These are phyloP conservation scores for Trichopria drosophilae DNA, from an alignment of 2,888 invertebrate genomes.

Conservation along the genomic window DNA sequence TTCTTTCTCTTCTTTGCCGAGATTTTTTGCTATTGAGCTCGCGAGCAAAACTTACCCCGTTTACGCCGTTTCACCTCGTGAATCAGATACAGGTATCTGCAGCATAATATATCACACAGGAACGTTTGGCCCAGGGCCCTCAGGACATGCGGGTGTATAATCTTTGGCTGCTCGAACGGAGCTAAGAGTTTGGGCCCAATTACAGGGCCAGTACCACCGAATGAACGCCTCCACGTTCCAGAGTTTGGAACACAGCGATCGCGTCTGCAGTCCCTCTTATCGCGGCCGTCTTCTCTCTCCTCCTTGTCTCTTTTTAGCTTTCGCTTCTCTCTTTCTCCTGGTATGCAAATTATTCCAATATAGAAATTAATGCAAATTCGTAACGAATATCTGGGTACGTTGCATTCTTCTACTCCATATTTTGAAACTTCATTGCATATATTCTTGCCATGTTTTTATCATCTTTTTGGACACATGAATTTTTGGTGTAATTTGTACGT, in stretches of 20 bases:
- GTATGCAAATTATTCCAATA: too few relatives aligned
- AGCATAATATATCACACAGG: slow-evolving; percentile 57
- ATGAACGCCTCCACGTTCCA: slow-evolving; percentile 53
- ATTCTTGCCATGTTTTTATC: too few relatives aligned
- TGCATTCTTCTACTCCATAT: too few relatives aligned
- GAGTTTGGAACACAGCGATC: slow-evolving; percentile 47
- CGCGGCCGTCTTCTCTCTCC: too few relatives aligned
- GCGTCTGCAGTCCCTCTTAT: slow-evolving; percentile 31
- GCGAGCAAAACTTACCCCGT: slow-evolving; percentile 48
- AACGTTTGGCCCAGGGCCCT: slow-evolving; percentile 52
- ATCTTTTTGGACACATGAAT: too few relatives aligned
- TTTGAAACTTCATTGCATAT: too few relatives aligned
- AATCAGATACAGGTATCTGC: slow-evolving; percentile 57
- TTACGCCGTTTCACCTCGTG: slow-evolving; percentile 54
- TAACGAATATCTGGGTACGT: too few relatives aligned
- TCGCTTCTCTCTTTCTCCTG: too few relatives aligned
- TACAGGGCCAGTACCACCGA: slow-evolving; percentile 58
- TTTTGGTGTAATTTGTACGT: too few relatives aligned
- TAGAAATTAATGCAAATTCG: too few relatives aligned
- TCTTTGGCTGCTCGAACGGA: slow-evolving; percentile 55
- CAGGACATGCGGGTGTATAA: slow-evolving; percentile 59
- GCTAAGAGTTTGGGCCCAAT: slow-evolving; percentile 57
- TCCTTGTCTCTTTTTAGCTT: too few relatives aligned
- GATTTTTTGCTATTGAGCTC: slow-evolving; percentile 20
- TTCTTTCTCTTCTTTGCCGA: slow-evolving; percentile 9